Evolutionary conservation across 1,140 invertebrate genomes (phyloP).

Genomic region (Caenorhabditis tropicalis): DNA sequence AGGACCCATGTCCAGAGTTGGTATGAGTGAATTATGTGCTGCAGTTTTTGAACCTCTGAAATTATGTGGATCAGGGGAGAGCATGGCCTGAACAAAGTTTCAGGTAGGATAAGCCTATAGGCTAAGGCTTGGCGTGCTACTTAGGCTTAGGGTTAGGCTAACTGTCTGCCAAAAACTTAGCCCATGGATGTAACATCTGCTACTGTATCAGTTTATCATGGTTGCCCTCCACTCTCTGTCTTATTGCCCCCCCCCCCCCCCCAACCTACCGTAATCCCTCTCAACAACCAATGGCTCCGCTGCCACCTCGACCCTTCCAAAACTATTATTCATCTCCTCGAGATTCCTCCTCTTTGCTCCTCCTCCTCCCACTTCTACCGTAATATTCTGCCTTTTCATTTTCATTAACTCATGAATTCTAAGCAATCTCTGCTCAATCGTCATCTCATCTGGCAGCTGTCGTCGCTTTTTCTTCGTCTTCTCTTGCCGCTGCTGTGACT

Average conservation of each 20-base stretch:
- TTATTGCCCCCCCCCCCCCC: neutral
- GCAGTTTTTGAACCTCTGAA: slow-evolving; percentile 16
- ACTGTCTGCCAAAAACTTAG: too few relatives aligned
- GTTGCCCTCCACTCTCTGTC: too few relatives aligned
- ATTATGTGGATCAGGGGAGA: too few relatives aligned
- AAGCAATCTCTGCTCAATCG: slow-evolving; percentile 31
- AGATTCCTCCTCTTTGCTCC: neutral
- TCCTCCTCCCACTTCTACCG: neutral
- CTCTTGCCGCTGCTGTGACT: neutral
- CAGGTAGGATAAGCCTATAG: too few relatives aligned
- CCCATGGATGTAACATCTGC: too few relatives aligned
- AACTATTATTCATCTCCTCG: neutral
- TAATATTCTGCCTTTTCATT: neutral
- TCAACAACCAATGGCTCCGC: neutral
- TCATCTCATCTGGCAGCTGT: slow-evolving; percentile 11
- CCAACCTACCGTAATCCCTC: neutral
- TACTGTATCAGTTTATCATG: too few relatives aligned
- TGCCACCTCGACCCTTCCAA: neutral
- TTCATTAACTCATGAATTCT: slow-evolving; percentile 44
- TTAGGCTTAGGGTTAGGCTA: too few relatives aligned
- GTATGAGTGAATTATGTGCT: neutral
- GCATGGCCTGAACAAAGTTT: too few relatives aligned
- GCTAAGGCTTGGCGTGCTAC: too few relatives aligned
- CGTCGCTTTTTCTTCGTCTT: slow-evolving; percentile 13
- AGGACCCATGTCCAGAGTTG: slow-evolving; percentile 11